phyloP scores from a whole-genome alignment of 2,113 vertebrate species.

The Ochotona curzoniae region DNA sequence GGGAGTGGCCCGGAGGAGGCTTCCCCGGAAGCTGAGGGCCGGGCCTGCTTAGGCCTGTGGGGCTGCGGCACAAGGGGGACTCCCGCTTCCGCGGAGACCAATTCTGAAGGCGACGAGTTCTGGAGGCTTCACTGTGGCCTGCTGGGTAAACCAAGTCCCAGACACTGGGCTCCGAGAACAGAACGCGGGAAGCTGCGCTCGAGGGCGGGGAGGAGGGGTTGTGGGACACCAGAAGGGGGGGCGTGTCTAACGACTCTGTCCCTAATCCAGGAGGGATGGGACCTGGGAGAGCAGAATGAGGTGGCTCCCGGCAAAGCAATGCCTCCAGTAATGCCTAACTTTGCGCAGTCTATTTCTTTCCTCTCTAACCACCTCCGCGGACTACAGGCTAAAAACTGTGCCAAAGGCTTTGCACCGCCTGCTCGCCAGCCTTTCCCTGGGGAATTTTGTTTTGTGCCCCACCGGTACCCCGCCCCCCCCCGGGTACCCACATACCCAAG shows the following conservation, averaged over 20 bases:
- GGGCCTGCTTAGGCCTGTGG: conserved; percentile 56
- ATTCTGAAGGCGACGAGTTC: background rate
- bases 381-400: background rate
- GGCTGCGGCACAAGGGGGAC: background rate
- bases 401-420: background rate
- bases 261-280: background rate
- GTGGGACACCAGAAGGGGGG: conserved; percentile 28
- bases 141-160: background rate
- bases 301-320: background rate
- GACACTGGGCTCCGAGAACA: background rate
- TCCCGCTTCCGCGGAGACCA: background rate
- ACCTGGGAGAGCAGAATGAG: background rate
- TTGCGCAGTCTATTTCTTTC: background rate
- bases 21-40: background rate
- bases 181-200: background rate
- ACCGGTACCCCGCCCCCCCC: too few species aligned
- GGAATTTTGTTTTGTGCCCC: background rate
- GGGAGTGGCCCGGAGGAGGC: background rate
- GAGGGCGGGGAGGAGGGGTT: conserved; percentile 36
- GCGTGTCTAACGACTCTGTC: conserved; percentile 38
- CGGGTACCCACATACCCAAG: background rate
- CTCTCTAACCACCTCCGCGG: background rate
- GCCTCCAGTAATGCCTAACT: background rate
- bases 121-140: background rate
- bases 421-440: background rate